phyloP scores from a whole-genome alignment of 2,113 vertebrate species.

The Leucoraja erinaceus region DNA sequence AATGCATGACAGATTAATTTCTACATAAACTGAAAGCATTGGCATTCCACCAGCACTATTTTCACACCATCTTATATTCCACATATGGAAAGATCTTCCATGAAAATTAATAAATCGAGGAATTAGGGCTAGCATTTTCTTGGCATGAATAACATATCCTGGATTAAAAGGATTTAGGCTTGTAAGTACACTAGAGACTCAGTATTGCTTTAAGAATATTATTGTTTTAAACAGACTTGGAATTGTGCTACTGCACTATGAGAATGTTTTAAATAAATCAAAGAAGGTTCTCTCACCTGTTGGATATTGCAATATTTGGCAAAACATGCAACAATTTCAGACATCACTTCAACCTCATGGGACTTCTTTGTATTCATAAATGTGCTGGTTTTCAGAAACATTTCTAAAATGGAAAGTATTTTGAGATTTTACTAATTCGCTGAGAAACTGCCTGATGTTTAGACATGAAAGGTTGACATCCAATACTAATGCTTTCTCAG shows the following conservation, averaged over 20 bases:
- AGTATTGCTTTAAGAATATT: not conserved
- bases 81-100: not conserved
- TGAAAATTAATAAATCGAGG: constrained; percentile 1
- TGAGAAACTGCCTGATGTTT: not conserved
- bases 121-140: not conserved
- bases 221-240: not conserved
- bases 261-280: not conserved
- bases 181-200: not conserved
- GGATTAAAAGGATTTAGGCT: not conserved
- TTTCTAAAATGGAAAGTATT: constrained; percentile 43
- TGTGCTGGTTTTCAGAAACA: constrained; percentile 63
- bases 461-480: not conserved
- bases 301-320: constrained; percentile 61
- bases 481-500: not conserved
- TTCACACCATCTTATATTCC: not conserved
- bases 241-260: not conserved
- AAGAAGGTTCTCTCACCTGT: constrained; percentile 32
- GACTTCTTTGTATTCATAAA: constrained; percentile 97
- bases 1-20: constrained; percentile 5
- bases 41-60: not conserved
- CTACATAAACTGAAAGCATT: not conserved
- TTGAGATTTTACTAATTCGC: not conserved
- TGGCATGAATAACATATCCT: not conserved
- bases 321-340: constrained; percentile 68
- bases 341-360: constrained; percentile 89